Evolutionary conservation across 2,888 invertebrate species (phyloP), one percentile per base, ranked within the genome.

Genomic region (Oscheius myriophilus): DNA sequence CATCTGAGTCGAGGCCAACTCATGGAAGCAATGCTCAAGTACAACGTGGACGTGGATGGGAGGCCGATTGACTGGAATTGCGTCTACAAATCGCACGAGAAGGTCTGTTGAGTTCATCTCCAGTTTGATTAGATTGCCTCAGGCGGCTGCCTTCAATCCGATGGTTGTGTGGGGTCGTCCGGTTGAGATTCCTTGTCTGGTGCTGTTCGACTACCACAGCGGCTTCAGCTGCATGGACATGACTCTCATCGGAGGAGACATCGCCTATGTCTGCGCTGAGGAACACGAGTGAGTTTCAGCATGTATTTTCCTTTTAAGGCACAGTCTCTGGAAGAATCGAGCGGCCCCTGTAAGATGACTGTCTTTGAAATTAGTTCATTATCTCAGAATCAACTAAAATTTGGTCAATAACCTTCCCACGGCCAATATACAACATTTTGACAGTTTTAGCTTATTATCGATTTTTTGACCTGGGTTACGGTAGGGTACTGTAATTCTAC

Each of bases 121-220:
- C 11, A 9, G 4, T 41, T 39, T 6, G 3, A 46, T 6, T 18
- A 6, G 3, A 11, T 3, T 21, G 21, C 49, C 49, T 46, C n/a
- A 72, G 46, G 72, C 72, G 1, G 64, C 67, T 18, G 63, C 43
- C 14, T 72, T 71, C 33, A 64, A 69, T 14, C 70, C 66, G 12
- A 57, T 66, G 25, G 49, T 64, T 23, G 46, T 69, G 9, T 53
- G 55, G 42, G 67, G 70, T 4, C 57, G 69, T 21, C 33, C 63
- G 26, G 23, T 61, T 18, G 76, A 75, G 55, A 45, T 75, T 11
- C 70, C 71, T 51, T 71, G 67, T 14, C 53, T 75, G 51, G 80
- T 69, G 16, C 70, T 78, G 1, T 80, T 76, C 76, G 80, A 78
- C 45, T 78, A 70, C 59, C 74, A 71, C 45, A 72, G 76, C 25